Conservation (phyloP, 2,113 vertebrate species). For the Pagrus major region DNA sequence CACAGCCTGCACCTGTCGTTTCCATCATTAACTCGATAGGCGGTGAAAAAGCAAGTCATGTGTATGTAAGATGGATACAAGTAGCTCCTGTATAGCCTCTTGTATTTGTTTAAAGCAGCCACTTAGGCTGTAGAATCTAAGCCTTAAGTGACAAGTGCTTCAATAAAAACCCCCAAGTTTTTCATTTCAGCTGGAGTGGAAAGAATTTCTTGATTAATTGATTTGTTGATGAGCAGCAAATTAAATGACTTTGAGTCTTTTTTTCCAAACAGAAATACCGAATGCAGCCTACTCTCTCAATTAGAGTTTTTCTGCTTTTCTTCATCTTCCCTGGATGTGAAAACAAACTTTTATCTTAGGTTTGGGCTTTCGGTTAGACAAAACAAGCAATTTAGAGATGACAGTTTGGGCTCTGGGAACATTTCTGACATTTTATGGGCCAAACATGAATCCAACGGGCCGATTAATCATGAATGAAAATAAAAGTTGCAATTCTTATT, state of each 20-base stretch:
- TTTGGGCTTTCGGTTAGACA: neutral
- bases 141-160: neutral
- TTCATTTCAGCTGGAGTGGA: neutral
- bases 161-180: neutral
- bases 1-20: conserved; percentile 31
- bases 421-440: neutral
- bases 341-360: neutral
- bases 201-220: neutral
- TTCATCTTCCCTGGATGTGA: neutral
- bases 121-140: neutral
- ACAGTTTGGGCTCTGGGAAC: neutral
- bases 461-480: neutral
- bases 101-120: neutral
- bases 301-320: neutral
- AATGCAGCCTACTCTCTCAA: neutral
- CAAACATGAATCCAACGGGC: neutral
- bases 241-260: neutral
- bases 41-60: neutral
- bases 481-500: neutral
- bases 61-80: neutral
- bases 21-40: conserved; percentile 8
- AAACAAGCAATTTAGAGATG: neutral
- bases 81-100: neutral
- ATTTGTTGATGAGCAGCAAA: neutral
- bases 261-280: neutral